A percentile compares a stretch with the other conserved stretches of the same genome.
Evolutionary conservation across 2,888 invertebrate genomes (phyloP).

Genomic region (Thecocarcelia acutangulata): DNA sequence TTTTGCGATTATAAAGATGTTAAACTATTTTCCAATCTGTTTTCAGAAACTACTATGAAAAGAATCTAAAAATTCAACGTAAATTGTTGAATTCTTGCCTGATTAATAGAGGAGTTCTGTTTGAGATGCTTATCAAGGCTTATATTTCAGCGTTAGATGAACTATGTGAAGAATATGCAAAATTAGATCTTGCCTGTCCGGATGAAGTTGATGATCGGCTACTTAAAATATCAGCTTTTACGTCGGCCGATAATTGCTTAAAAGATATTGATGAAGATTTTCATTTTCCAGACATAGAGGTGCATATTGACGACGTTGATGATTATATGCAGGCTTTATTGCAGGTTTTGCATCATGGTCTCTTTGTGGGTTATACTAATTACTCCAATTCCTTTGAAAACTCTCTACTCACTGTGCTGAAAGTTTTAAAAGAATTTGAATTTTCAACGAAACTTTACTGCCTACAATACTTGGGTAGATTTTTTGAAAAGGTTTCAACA

Average conservation of each 20-base stretch:
- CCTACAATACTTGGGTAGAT: constrained; percentile 73
- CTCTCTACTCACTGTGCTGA: constrained; percentile 72
- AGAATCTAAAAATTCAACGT: constrained; percentile 76
- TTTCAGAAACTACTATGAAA: constrained; percentile 73
- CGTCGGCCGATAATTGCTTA: constrained; percentile 70
- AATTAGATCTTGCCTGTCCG: constrained; percentile 58
- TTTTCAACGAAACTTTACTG: constrained; percentile 74
- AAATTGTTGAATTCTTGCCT: constrained; percentile 77
- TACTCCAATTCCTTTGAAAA: constrained; percentile 72
- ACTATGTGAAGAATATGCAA: constrained; percentile 68
- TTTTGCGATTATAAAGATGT: too few relatives aligned
- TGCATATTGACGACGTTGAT: constrained; percentile 72
- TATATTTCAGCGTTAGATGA: constrained; percentile 74
- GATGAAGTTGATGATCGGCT: constrained; percentile 39
- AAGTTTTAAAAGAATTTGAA: constrained; percentile 74
- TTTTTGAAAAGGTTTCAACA: constrained; percentile 68
- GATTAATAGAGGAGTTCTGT: constrained; percentile 76
- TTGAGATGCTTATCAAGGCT: constrained; percentile 72
- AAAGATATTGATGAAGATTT: constrained; percentile 74
- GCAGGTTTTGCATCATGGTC: constrained; percentile 73
- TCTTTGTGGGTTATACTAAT: constrained; percentile 73
- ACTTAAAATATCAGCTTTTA: constrained; percentile 70
- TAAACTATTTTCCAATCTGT: neutral
- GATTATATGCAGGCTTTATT: constrained; percentile 72
- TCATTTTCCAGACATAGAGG: constrained; percentile 70